These are phyloP conservation scores for Nyctalus aviator DNA, from an alignment of 2,797 vertebrate genomes.

Conservation along the genomic window DNA sequence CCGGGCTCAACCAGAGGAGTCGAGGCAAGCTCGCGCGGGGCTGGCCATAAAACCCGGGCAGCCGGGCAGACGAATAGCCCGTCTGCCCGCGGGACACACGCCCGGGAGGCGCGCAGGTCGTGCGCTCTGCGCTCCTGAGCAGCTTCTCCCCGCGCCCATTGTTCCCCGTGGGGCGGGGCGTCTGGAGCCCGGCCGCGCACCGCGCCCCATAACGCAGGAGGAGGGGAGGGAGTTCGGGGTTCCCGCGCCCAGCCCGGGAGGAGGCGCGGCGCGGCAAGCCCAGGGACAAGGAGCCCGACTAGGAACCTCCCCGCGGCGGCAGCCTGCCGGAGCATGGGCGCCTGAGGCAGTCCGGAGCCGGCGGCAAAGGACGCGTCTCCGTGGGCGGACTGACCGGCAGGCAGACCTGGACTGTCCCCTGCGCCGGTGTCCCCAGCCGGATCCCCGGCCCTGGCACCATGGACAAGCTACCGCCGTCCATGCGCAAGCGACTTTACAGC, in stretches of 20 bases:
- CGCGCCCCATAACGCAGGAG: slow-evolving; percentile 76
- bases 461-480: slow-evolving; percentile 97
- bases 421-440: slow-evolving; percentile 55
- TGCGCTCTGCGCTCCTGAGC: slow-evolving; percentile 72
- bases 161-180: slow-evolving; percentile 83
- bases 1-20: slow-evolving; percentile 60
- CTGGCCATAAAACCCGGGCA: slow-evolving; percentile 83
- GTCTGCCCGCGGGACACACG: slow-evolving; percentile 91
- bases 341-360: slow-evolving; percentile 61
- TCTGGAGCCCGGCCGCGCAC: slow-evolving; percentile 73
- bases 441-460: slow-evolving; percentile 89
- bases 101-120: slow-evolving; percentile 84
- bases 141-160: slow-evolving; percentile 76
- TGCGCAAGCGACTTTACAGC: slow-evolving; percentile 99
- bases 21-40: slow-evolving; percentile 72
- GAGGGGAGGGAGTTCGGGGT: slow-evolving; percentile 30
- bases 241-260: slow-evolving; percentile 75
- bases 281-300: slow-evolving; percentile 21
- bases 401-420: slow-evolving; percentile 77
- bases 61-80: slow-evolving; percentile 82
- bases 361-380: slow-evolving; percentile 80
- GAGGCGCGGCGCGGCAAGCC: slow-evolving; percentile 79
- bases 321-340: slow-evolving; percentile 55
- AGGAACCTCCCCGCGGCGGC: slow-evolving; percentile 38
- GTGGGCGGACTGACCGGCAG: slow-evolving; percentile 42